A percentile compares a stretch with the other conserved stretches of the same genome.
Conservation (phyloP, 2,888 invertebrate genomes). For the Digitonthophagus gazella region DNA sequence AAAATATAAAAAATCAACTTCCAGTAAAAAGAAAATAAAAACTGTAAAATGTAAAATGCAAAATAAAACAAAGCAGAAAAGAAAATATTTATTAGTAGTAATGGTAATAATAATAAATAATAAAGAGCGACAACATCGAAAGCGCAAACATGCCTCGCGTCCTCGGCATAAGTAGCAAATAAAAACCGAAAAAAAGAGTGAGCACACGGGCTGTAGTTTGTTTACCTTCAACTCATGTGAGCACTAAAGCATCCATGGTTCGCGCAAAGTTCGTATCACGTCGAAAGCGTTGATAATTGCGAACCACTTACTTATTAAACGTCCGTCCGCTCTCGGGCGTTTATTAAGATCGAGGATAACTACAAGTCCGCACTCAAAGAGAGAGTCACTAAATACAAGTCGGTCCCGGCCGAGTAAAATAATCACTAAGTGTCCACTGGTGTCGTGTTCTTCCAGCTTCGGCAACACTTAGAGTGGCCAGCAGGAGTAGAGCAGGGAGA, state of each 20-base stretch:
- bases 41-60: background rate
- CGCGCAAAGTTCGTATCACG: background rate
- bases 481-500: slow-evolving; percentile 5
- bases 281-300: background rate
- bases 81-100: background rate
- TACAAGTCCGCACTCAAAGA: no score
- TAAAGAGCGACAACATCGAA: background rate
- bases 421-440: slow-evolving; percentile 11
- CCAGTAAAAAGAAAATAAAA: no score
- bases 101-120: background rate
- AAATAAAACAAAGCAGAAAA: background rate
- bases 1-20: no score
- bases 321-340: background rate
- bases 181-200: background rate
- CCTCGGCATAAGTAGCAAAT: background rate
- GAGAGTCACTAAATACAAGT: background rate
- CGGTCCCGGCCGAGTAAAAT: background rate
- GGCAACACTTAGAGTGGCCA: slow-evolving; percentile 3
- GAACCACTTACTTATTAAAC: background rate
- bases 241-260: background rate
- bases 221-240: background rate
- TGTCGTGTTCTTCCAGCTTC: background rate
- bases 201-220: background rate
- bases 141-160: background rate
- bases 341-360: no score